phyloP scores from a whole-genome alignment of 2,797 vertebrate species.

The Sphaeramia orbicularis region DNA sequence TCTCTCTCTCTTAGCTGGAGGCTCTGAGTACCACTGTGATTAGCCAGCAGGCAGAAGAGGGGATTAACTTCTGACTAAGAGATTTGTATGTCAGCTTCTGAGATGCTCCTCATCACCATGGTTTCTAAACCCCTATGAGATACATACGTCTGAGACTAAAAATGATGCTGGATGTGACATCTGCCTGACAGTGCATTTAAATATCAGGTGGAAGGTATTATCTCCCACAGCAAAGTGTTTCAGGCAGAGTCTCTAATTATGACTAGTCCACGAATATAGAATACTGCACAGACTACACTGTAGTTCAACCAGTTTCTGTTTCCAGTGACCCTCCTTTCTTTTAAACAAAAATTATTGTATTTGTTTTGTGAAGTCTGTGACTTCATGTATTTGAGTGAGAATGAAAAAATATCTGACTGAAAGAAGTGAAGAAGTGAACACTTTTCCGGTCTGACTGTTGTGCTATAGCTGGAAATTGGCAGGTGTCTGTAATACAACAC shows the following conservation, averaged over 20 bases:
- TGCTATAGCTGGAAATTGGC: background rate
- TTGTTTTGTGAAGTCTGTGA: background rate
- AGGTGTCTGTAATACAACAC: background rate
- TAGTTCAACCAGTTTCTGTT: too few relatives aligned
- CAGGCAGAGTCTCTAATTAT: slow-evolving; percentile 19
- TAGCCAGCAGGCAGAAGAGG: slow-evolving; percentile 54
- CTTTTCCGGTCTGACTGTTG: background rate
- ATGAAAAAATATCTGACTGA: background rate
- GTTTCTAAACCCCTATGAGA: slow-evolving; percentile 41
- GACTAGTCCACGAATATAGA: slow-evolving; percentile 27
- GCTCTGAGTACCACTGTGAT: slow-evolving; percentile 44
- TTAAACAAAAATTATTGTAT: background rate
- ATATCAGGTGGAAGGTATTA: slow-evolving; percentile 35
- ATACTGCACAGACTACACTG: background rate
- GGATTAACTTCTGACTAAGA: slow-evolving; percentile 68
- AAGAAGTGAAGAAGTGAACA: background rate
- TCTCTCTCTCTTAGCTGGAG: slow-evolving; percentile 20
- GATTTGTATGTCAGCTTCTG: slow-evolving; percentile 50
- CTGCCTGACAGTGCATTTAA: slow-evolving; percentile 27
- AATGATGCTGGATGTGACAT: slow-evolving; percentile 20
- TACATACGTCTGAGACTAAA: slow-evolving; percentile 22
- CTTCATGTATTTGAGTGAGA: background rate
- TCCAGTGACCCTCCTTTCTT: background rate
- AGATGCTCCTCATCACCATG: slow-evolving; percentile 44
- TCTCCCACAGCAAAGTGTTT: slow-evolving; percentile 37